Conservation (phyloP, 2,797 vertebrate species). For the Hyperoplus immaculatus region DNA sequence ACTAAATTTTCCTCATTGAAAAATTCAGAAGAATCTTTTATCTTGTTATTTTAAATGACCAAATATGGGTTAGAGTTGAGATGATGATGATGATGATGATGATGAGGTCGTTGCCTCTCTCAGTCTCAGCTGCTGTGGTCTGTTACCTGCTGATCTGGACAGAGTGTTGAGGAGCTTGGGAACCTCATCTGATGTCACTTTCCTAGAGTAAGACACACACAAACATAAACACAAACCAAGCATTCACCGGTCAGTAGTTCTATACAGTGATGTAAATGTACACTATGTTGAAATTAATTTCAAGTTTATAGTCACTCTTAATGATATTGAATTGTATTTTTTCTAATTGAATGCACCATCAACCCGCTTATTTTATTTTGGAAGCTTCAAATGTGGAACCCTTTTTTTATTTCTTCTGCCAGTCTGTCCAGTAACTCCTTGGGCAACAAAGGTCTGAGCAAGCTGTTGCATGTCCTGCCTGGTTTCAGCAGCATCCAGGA, state of each 20-base stretch:
- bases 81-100: not conserved
- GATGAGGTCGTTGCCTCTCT: conserved; percentile 57
- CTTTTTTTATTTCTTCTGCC: not conserved
- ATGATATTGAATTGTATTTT: not conserved
- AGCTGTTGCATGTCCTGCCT: conserved; percentile 73
- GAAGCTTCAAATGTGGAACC: not conserved
- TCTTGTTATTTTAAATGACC: too few species aligned
- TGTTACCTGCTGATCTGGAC: conserved; percentile 75
- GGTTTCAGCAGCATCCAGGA: conserved; percentile 66
- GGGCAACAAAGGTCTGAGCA: conserved; percentile 77
- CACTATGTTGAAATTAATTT: not conserved
- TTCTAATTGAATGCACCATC: too few species aligned
- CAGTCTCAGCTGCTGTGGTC: conserved; percentile 73
- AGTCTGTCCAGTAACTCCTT: conserved; percentile 82
- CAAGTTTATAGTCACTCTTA: not conserved
- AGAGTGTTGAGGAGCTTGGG: conserved; percentile 80
- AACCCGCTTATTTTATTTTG: too few species aligned
- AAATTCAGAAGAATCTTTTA: too few species aligned
- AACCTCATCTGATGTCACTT: conserved; percentile 63
- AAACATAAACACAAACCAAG: not conserved
- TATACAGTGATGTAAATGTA: not conserved
- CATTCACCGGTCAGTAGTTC: not conserved
- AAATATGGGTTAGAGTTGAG: not conserved
- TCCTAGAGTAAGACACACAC: conserved; percentile 88
- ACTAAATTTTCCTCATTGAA: too few species aligned